Conservation (phyloP, 1,140 invertebrate species). For the Orussus abietinus region DNA sequence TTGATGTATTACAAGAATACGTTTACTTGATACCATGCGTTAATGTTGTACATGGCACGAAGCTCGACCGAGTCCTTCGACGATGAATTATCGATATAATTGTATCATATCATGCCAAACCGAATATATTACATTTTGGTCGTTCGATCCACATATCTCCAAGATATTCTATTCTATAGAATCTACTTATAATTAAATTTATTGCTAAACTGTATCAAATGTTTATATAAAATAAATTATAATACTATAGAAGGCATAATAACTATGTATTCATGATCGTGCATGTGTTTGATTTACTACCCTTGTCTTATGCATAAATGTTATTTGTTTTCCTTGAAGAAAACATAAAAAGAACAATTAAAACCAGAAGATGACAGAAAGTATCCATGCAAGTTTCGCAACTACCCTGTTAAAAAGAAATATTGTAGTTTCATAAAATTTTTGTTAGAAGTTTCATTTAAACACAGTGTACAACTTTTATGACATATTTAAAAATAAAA, state of each 20-base stretch:
- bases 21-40: slow-evolving; percentile 21
- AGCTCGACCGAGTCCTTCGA: too few species aligned
- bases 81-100: slow-evolving; percentile 15
- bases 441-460: too few species aligned
- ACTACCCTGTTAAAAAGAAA: too few species aligned
- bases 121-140: slow-evolving; percentile 34
- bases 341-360: too few species aligned
- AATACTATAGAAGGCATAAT: slow-evolving; percentile 26
- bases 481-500: too few species aligned
- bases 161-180: slow-evolving; percentile 37
- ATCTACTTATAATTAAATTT: slow-evolving; percentile 36
- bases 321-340: too few species aligned
- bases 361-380: too few species aligned
- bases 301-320: too few species aligned
- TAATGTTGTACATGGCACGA: slow-evolving; percentile 10
- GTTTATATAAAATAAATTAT: slow-evolving; percentile 51
- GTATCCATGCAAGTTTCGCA: too few species aligned
- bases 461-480: too few species aligned
- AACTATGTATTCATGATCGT: not conserved
- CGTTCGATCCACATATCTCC: slow-evolving; percentile 34
- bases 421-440: too few species aligned
- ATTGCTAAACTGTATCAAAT: slow-evolving; percentile 47
- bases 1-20: slow-evolving; percentile 15
- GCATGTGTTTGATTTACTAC: too few species aligned
- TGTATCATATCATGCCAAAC: slow-evolving; percentile 39